phyloP scores from a whole-genome alignment of 1,140 invertebrate genomes.

The Neodiprion virginianus region DNA sequence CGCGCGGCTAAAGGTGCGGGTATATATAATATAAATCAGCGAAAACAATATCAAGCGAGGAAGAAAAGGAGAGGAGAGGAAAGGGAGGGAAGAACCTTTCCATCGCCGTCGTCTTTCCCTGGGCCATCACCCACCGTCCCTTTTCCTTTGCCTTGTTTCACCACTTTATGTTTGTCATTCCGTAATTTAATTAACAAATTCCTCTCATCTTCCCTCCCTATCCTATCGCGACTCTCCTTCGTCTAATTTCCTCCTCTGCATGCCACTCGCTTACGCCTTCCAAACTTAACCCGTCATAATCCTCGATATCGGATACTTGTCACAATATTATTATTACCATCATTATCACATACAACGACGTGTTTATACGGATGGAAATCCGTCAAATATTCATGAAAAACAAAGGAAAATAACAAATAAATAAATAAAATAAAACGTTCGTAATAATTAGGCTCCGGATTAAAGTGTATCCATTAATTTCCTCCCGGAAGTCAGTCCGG shows the following conservation, averaged over 20 bases:
- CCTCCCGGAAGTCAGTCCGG: neutral
- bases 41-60: slow-evolving; percentile 21
- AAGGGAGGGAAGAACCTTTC: slow-evolving; percentile 10
- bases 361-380: neutral
- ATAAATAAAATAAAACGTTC: neutral
- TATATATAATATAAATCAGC: neutral
- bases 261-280: no score
- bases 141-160: neutral
- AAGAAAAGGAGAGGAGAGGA: slow-evolving; percentile 34
- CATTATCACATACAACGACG: no score
- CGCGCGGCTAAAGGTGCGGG: neutral
- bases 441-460: slow-evolving; percentile 11
- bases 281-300: no score
- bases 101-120: neutral
- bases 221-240: no score
- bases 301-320: slow-evolving; percentile 13
- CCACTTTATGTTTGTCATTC: slow-evolving; percentile 11
- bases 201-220: neutral
- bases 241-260: no score
- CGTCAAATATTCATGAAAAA: slow-evolving; percentile 19
- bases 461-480: slow-evolving; percentile 33
- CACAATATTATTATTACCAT: neutral
- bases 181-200: slow-evolving; percentile 13
- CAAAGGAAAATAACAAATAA: neutral
- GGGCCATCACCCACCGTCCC: neutral